Evolutionary conservation across 2,888 invertebrate genomes (phyloP).

Genomic region (Drosophila mayaguana): DNA sequence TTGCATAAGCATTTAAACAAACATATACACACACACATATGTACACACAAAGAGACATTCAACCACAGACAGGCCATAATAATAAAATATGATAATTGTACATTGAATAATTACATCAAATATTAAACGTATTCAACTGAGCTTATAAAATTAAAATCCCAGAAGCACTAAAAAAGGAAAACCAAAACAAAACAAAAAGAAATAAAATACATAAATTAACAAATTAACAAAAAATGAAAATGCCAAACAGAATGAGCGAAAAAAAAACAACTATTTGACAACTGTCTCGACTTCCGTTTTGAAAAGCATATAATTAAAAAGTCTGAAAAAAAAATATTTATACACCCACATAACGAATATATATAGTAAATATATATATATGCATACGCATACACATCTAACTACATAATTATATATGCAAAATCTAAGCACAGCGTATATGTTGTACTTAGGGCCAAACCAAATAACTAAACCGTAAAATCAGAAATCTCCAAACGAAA

Average conservation of each 20-base stretch:
- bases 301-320: conserved; percentile 72
- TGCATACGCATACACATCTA: conserved; percentile 13
- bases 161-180: conserved; percentile 27
- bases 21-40: conserved; percentile 42
- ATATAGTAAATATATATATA: conserved; percentile 31
- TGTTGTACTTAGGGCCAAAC: conserved; percentile 20
- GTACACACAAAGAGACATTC: conserved; percentile 35
- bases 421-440: conserved; percentile 21
- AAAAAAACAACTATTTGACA: conserved; percentile 61
- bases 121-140: conserved; percentile 76
- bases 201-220: conserved; percentile 27
- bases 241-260: conserved; percentile 49
- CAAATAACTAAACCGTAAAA: conserved; percentile 26
- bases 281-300: conserved; percentile 76
- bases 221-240: conserved; percentile 35
- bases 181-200: background rate
- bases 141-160: conserved; percentile 69
- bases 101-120: conserved; percentile 58
- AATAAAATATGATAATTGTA: conserved; percentile 58
- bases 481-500: conserved; percentile 14
- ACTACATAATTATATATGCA: conserved; percentile 27
- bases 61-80: conserved; percentile 42
- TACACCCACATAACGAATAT: conserved; percentile 41
- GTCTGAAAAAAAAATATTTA: conserved; percentile 66
- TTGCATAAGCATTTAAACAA: conserved; percentile 54